Percentiles rank a stretch among this genome's conserved stretches.
These are phyloP conservation scores for Dendrocopos noguchii DNA, from an alignment of 2,113 vertebrate genomes.

Conservation along the genomic window DNA sequence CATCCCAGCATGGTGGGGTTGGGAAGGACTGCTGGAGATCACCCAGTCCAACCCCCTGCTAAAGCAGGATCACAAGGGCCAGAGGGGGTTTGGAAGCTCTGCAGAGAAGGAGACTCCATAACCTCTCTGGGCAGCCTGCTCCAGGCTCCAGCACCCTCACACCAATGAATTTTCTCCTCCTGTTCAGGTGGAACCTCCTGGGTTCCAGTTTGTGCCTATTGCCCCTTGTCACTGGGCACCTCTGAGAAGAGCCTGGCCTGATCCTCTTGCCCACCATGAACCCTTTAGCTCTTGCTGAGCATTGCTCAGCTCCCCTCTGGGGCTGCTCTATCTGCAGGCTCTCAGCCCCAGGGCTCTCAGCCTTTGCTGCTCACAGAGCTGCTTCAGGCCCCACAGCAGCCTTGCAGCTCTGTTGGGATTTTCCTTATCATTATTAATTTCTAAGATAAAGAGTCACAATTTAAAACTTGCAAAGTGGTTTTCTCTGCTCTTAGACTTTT, in stretches of 20 bases:
- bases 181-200: neutral
- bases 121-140: neutral
- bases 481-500: neutral
- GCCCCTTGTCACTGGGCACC: too few species aligned
- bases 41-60: neutral
- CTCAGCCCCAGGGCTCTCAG: too few species aligned
- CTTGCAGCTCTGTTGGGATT: too few species aligned
- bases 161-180: neutral
- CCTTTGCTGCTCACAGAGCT: too few species aligned
- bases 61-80: neutral
- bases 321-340: too few species aligned
- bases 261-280: too few species aligned
- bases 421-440: neutral
- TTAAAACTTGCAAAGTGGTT: neutral
- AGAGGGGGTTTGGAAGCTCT: neutral
- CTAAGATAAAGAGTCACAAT: neutral
- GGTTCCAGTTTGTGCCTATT: neutral
- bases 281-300: too few species aligned
- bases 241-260: too few species aligned
- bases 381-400: neutral
- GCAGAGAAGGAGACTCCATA: neutral
- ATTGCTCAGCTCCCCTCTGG: too few species aligned
- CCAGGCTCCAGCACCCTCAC: neutral
- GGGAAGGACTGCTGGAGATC: neutral
- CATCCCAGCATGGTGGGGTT: neutral